A percentile compares a stretch with the other conserved stretches of the same genome.
Evolutionary conservation across 1,140 invertebrate genomes (phyloP).

Genomic region (Halictus rubicundus): DNA sequence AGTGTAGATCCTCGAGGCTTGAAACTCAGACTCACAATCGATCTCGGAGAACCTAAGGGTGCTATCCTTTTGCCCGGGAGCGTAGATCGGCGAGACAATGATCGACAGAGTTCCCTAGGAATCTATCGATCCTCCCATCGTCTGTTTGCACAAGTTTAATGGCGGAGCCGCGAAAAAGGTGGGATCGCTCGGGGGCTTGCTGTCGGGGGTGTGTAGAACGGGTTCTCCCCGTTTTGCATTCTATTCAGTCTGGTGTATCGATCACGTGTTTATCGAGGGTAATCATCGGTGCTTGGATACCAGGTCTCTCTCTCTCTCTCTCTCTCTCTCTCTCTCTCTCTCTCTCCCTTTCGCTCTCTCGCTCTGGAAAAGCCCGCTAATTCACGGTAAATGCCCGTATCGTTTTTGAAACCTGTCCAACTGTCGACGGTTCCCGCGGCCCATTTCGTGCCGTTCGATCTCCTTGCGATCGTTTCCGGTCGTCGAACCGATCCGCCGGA

Average conservation of each 20-base stretch:
- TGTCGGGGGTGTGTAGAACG: neutral
- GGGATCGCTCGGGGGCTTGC: too few species aligned
- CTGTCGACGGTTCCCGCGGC: neutral
- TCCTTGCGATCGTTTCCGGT: neutral
- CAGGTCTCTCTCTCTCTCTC: neutral
- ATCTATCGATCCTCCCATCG: constrained; percentile 52
- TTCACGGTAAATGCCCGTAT: constrained; percentile 29
- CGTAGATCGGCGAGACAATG: neutral
- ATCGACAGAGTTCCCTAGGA: constrained; percentile 44
- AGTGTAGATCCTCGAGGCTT: too few species aligned
- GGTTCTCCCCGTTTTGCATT: neutral
- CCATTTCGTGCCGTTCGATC: too few species aligned
- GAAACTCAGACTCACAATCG: too few species aligned
- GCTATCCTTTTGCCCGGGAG: too few species aligned
- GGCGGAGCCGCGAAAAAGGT: neutral
- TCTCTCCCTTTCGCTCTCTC: too few species aligned
- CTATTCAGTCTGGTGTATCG: neutral
- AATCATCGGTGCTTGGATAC: constrained; percentile 21
- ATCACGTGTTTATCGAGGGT: constrained; percentile 22
- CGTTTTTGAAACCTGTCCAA: constrained; percentile 31
- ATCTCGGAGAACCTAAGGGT: too few species aligned
- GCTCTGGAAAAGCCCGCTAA: neutral
- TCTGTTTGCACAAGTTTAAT: constrained; percentile 44
- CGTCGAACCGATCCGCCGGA: neutral
- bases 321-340: too few species aligned